phyloP scores from a whole-genome alignment of 2,113 vertebrate genomes.

The Callocephalon fimbriatum region DNA sequence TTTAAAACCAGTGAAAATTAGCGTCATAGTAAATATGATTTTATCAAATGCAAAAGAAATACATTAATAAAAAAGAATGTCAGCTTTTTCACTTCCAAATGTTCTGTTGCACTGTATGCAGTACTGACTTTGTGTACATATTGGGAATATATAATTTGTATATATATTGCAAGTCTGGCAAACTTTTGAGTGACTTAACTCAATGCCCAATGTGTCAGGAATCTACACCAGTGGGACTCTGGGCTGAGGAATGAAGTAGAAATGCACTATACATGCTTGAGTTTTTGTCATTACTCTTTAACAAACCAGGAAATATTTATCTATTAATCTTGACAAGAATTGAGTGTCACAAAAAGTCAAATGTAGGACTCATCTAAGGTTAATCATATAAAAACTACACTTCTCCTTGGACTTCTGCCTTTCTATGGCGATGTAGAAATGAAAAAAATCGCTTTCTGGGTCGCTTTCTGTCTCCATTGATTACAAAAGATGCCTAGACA shows the following conservation, averaged over 20 bases:
- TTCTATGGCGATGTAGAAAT: not conserved
- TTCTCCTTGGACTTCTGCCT: not conserved
- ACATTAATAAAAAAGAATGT: not conserved
- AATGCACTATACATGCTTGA: rapidly evolving
- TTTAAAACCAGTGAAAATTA: not conserved
- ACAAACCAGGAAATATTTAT: not conserved
- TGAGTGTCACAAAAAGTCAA: not conserved
- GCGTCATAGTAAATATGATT: not conserved
- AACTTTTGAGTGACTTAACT: not conserved
- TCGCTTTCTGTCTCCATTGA: not conserved
- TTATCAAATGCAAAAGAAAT: not conserved
- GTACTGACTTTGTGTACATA: not conserved
- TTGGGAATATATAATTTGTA: not conserved
- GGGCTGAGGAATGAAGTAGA: not conserved
- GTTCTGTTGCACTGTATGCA: not conserved
- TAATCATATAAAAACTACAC: not conserved
- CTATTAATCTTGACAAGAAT: not conserved
- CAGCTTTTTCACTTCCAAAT: not conserved
- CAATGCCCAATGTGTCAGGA: not conserved
- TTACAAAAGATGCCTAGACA: not conserved
- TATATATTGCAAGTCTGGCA: not conserved
- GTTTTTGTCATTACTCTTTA: not conserved
- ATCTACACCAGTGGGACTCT: not conserved
- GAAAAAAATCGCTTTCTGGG: not conserved
- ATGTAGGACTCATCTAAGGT: not conserved